Conservation (phyloP, 1,140 invertebrate species). For the Conus betulinus region DNA sequence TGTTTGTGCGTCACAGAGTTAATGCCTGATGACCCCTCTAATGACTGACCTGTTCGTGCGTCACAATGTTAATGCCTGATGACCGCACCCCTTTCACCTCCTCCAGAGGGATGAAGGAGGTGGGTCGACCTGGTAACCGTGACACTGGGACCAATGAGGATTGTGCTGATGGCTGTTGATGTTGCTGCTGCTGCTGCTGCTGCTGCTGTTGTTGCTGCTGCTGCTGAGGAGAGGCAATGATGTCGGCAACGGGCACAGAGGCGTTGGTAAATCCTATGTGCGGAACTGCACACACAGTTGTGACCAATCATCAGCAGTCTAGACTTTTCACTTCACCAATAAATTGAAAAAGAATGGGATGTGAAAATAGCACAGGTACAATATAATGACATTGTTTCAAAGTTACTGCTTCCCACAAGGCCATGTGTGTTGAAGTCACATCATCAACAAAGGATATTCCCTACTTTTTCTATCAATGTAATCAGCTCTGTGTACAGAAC, state of each 20-base stretch:
- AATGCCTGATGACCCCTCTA: neutral
- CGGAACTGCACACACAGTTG: neutral
- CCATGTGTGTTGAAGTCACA: no score
- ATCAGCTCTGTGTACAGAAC: no score
- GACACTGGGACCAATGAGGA: neutral
- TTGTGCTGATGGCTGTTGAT: neutral
- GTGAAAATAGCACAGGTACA: no score
- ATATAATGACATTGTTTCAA: no score
- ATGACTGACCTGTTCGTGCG: slow-evolving; percentile 50
- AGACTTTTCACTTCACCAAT: no score
- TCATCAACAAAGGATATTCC: no score
- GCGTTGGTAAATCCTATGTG: neutral
- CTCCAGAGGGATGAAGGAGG: slow-evolving; percentile 59
- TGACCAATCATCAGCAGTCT: no score
- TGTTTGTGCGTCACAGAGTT: no score
- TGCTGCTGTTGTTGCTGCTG: slow-evolving; percentile 18
- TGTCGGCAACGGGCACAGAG: neutral
- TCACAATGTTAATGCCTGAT: slow-evolving; percentile 53
- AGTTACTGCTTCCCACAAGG: no score
- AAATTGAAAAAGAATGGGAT: no score
- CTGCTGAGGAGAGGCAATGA: neutral
- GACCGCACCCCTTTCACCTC: slow-evolving; percentile 49
- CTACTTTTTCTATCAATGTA: no score
- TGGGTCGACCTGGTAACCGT: neutral
- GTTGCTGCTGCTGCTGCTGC: neutral